These are phyloP conservation scores for Alitta virens DNA, from an alignment of 2,888 invertebrate species.

Conservation along the genomic window DNA sequence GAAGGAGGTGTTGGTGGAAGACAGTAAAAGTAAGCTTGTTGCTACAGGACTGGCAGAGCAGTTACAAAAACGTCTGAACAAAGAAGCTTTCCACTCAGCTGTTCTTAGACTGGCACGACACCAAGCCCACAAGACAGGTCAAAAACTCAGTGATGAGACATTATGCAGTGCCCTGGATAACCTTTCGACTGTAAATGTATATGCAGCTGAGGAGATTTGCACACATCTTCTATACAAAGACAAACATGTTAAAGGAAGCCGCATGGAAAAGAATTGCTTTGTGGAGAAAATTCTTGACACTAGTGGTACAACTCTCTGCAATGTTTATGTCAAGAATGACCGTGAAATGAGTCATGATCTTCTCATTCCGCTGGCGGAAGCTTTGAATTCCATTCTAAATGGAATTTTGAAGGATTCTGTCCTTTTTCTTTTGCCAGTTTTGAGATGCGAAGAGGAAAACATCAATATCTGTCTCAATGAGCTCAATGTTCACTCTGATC, in stretches of 20 bases:
- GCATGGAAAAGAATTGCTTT: slow-evolving; percentile 25
- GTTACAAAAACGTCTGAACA: slow-evolving; percentile 17
- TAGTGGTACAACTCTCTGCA: slow-evolving; percentile 13
- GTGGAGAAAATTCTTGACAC: slow-evolving; percentile 15
- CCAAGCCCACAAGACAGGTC: slow-evolving; percentile 17
- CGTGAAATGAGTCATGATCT: slow-evolving; percentile 22
- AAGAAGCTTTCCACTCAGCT: slow-evolving; percentile 21
- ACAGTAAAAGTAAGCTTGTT: background rate
- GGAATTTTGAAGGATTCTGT: slow-evolving; percentile 28
- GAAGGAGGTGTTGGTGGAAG: slow-evolving; percentile 27
- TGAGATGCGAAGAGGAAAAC: slow-evolving; percentile 17
- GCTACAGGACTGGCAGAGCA: slow-evolving; percentile 18
- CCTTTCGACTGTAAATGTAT: slow-evolving; percentile 25
- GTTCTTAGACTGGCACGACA: slow-evolving; percentile 23
- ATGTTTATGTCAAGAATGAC: slow-evolving; percentile 23
- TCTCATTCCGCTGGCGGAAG: slow-evolving; percentile 27
- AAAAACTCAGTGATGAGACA: slow-evolving; percentile 17
- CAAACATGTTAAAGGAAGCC: slow-evolving; percentile 22
- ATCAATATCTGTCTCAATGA: slow-evolving; percentile 23
- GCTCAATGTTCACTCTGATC: slow-evolving; percentile 24
- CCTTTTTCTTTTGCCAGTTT: slow-evolving; percentile 26
- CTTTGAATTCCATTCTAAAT: slow-evolving; percentile 24
- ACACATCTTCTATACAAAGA: slow-evolving; percentile 22
- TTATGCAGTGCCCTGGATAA: slow-evolving; percentile 19
- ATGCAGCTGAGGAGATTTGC: slow-evolving; percentile 14